Percentiles rank a stretch among this genome's conserved stretches.
Evolutionary conservation across 2,888 invertebrate genomes (phyloP).

Genomic region (Scaptomyza cyrtandrae): DNA sequence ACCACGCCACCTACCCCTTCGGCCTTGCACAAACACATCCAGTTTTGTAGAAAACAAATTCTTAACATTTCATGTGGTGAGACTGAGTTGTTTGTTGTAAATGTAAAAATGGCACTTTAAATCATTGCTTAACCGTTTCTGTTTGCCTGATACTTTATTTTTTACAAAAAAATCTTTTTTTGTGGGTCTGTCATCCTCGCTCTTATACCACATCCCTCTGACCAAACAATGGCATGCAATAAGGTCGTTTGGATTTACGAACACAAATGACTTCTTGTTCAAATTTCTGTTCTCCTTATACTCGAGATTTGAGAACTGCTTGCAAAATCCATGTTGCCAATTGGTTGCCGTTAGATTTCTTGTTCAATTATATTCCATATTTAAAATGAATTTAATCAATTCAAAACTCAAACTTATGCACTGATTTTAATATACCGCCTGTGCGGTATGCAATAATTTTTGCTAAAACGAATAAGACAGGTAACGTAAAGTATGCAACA

Average conservation of each 20-base stretch:
- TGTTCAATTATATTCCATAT: no score
- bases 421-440: no score
- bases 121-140: neutral
- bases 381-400: no score
- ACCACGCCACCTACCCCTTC: neutral
- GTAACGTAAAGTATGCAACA: no score
- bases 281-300: neutral
- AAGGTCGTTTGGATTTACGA: no score
- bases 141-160: neutral
- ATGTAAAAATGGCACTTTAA: neutral
- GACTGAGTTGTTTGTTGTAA: neutral
- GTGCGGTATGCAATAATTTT: no score
- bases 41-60: neutral
- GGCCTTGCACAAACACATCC: neutral
- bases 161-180: neutral
- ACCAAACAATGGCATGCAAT: no score
- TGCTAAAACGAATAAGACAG: no score
- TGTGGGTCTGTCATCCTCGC: neutral
- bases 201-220: no score
- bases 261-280: no score
- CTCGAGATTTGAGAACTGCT: neutral
- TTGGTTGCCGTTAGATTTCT: neutral
- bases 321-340: no score
- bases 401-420: no score
- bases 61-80: neutral